Evolutionary conservation across 2,888 invertebrate species (phyloP).

Genomic region (Drosophila eohydei): DNA sequence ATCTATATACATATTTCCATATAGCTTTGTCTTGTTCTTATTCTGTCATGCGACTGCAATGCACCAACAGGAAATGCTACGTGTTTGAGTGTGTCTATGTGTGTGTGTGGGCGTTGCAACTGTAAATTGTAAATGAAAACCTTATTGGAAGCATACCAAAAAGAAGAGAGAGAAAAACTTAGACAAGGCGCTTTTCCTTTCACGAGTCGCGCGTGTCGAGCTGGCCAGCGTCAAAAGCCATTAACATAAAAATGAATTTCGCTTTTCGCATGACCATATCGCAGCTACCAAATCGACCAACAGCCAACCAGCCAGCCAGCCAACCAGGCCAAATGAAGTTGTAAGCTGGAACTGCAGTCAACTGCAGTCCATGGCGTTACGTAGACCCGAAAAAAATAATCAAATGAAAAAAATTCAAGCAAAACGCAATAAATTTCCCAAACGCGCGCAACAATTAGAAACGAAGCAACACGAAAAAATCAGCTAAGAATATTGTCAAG

Average conservation of each 20-base stretch:
- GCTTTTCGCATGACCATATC: slow-evolving; percentile 69
- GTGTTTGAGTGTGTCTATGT: background rate
- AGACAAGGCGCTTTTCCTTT: slow-evolving; percentile 68
- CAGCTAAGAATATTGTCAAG: slow-evolving; percentile 33
- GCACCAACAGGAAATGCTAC: slow-evolving; percentile 60
- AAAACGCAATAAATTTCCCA: slow-evolving; percentile 79
- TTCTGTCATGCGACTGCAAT: slow-evolving; percentile 62
- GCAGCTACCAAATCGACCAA: slow-evolving; percentile 68
- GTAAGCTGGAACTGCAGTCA: slow-evolving; percentile 30
- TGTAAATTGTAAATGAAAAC: slow-evolving; percentile 41
- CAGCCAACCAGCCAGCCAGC: slow-evolving; percentile 22
- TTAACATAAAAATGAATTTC: slow-evolving; percentile 79
- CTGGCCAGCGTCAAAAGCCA: slow-evolving; percentile 69
- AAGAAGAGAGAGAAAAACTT: background rate
- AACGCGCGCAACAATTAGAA: slow-evolving; percentile 81
- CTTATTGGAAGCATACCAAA: slow-evolving; percentile 5
- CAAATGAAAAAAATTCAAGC: slow-evolving; percentile 43
- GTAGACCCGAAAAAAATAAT: slow-evolving; percentile 38
- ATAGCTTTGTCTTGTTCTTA: slow-evolving; percentile 29
- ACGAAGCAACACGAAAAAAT: slow-evolving; percentile 55
- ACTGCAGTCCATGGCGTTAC: slow-evolving; percentile 51
- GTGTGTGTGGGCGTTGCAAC: slow-evolving; percentile 34
- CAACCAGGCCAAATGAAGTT: slow-evolving; percentile 53
- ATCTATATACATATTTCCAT: background rate
- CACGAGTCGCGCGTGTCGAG: slow-evolving; percentile 64